Percentiles rank a stretch among this genome's conserved stretches.
These are phyloP conservation scores for Monopis laevigella DNA, from an alignment of 2,888 invertebrate genomes.

Conservation along the genomic window DNA sequence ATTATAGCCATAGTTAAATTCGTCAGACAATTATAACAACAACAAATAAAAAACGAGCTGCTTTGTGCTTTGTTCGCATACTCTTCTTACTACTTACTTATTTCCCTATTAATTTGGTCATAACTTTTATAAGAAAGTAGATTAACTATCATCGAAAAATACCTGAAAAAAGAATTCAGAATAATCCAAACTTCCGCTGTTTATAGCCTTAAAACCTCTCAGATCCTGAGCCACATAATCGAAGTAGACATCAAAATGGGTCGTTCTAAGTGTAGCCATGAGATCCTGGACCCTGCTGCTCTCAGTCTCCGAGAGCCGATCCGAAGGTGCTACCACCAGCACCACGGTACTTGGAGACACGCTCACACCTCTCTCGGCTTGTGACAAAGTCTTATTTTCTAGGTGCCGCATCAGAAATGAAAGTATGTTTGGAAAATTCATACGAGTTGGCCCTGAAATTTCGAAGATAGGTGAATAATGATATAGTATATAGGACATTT, in stretches of 20 bases:
- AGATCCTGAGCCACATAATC: slow-evolving; percentile 56
- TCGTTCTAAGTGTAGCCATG: slow-evolving; percentile 47
- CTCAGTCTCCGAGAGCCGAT: slow-evolving; percentile 51
- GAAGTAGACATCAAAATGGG: slow-evolving; percentile 63
- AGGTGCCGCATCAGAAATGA: slow-evolving; percentile 53
- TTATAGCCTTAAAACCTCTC: slow-evolving; percentile 50
- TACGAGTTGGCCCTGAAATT: slow-evolving; percentile 62
- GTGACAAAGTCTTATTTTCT: slow-evolving; percentile 44
- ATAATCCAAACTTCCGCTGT: slow-evolving; percentile 53
- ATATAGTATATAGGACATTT: too few species aligned
- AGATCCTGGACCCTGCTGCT: slow-evolving; percentile 41
- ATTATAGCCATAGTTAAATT: too few species aligned
- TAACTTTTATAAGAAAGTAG: too few species aligned
- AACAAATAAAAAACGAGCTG: too few species aligned
- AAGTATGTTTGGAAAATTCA: slow-evolving; percentile 57
- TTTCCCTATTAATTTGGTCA: too few species aligned
- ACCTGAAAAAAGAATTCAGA: slow-evolving; percentile 57
- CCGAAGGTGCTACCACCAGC: slow-evolving; percentile 58
- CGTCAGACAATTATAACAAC: too few species aligned
- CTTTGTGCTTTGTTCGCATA: too few species aligned
- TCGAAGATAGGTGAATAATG: too few species aligned
- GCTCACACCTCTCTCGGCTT: slow-evolving; percentile 34
- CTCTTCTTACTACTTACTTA: too few species aligned
- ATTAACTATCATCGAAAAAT: too few species aligned
- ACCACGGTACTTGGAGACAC: slow-evolving; percentile 59